Base-by-base conservation (phyloP, 2,888 invertebrate genomes). In the Amblyjoppa fuscipennis region DNA sequence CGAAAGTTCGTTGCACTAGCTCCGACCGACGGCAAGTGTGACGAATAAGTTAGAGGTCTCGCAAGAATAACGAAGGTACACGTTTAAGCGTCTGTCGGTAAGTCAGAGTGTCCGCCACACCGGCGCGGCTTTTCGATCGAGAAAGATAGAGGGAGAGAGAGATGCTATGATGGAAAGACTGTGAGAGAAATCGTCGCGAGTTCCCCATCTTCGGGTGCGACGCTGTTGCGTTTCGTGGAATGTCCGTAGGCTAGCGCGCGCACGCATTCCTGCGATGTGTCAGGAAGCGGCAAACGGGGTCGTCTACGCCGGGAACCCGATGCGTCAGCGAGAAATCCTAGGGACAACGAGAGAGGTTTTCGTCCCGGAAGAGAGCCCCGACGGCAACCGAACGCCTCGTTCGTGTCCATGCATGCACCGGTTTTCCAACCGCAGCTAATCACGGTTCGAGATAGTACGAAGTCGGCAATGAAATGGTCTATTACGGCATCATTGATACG, bases 151-250 rank as follows among this genome's bases (percentile, higher is more conserved):
- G 45, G 45, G 13, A 45, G 13, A 45, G 45, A 13, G 45, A 13
- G 45, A 45, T 9, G 45, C 45, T 45, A 11, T 59, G 59, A 28
- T 28, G 20, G 59, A 59, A 59, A 25, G 2, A 28, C 28, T 25
- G 28, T 11, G 59, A 59, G 28, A 59, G 20, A 53, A 53, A n/a
- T 20, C 25, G 25, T 25, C 59, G 25, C 59, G 59, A 25, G 25
- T 9, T 59, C 25, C 59, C 28, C 25, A 28, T 59, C 70, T 34
- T 56, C 49, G 61, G 76, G 38, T 64, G 68, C 81, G 84, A 81
- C 81, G 84, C 81, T 81, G 81, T 61, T 84, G 84, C 73, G 49
- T 69, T 84, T 81, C 81, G 83, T 73, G 77, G 84, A 84, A 84
- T 84, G 84, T 84, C 56, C 68, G 81, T 64, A 59, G 41, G 28